A percentile compares a stretch with the other conserved stretches of the same genome.
Evolutionary conservation across 2,888 invertebrate species (phyloP).

Genomic region (Apocheima hispidaria): DNA sequence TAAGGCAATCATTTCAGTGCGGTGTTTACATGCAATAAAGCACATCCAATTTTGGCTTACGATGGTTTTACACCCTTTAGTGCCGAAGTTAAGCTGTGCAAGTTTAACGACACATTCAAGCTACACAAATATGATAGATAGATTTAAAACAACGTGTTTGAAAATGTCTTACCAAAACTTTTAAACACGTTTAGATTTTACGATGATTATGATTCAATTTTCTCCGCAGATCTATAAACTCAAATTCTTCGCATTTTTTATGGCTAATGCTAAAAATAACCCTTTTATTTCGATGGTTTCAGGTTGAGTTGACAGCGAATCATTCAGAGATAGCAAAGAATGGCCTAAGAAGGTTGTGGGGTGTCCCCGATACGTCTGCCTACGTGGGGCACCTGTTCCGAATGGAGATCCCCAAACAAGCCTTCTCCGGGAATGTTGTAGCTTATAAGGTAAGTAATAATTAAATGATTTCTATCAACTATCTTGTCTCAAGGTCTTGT

Average conservation of each 20-base stretch:
- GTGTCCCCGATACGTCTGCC: conserved; percentile 88
- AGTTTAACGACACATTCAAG: conserved; percentile 7
- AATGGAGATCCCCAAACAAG: conserved; percentile 90
- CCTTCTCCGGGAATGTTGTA: conserved; percentile 88
- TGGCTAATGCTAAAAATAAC: background rate
- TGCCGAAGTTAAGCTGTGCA: conserved; percentile 4
- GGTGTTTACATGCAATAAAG: conserved; percentile 23
- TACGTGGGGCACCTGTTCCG: conserved; percentile 90
- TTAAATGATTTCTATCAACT: too few relatives aligned
- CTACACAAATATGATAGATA: background rate
- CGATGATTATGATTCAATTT: too few relatives aligned
- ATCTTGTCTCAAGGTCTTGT: too few relatives aligned
- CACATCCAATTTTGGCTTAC: conserved; percentile 22
- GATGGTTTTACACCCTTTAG: conserved; percentile 19
- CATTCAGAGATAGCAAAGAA: conserved; percentile 81
- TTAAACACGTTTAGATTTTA: too few relatives aligned
- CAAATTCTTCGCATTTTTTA: background rate
- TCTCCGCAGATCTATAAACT: too few relatives aligned
- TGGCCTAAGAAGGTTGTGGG: conserved; percentile 84
- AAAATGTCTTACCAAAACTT: background rate
- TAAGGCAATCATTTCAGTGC: conserved; percentile 4
- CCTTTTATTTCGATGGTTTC: conserved; percentile 46
- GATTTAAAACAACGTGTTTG: background rate
- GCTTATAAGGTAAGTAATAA: conserved; percentile 91
- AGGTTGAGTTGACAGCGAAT: conserved; percentile 80